Evolutionary conservation across 1,140 invertebrate genomes (phyloP), one percentile per base, ranked within the genome.

Genomic region (Psilanteris sp.): DNA sequence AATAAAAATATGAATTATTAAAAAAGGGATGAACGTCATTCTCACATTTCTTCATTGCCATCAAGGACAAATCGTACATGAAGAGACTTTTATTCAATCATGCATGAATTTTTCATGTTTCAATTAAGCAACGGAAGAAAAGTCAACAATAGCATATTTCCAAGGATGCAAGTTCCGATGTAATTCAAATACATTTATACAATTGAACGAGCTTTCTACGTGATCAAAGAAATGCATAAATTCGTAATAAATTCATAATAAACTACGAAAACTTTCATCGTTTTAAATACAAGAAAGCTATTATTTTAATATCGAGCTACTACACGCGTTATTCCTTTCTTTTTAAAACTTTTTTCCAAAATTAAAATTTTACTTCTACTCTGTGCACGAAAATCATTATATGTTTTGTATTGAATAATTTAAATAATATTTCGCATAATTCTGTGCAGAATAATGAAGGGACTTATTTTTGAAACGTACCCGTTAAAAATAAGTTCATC

Each of bases 111-210:
- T 41, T 55, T 55, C 26, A 55, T 41, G 15, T 55, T 29, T 15
- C 36, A 55, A 55, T 55, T 55, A 55, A 55, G 41, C 52, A 43
- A 4, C 26, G 52, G 32, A 41, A 43, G 11, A 55, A 55, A 55
- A 55, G 36, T 41, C 34, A 27, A 54, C 32, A 54, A 9, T 2
- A 9, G 32, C 10, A 39, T 10, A 39, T 39, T 54, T 20, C 9
- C 9, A 29, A 16, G 39, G 34, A 16, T 3, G 24, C 4, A 36
- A 39, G 14, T 54, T 29, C 27, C 8, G 15, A 54, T 54, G 34
- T 39, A 54, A 54, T 54, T 39, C 34, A 29, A 39, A 29, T 39
- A 39, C 32, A 54, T 39, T 54, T 54, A 29, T 39, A 27, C 50
- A 39, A 39, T 54, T 54, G 24, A 54, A 29, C 20, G 9, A 54